Evolutionary conservation across 2,797 vertebrate genomes (phyloP).

Genomic region (Cygnus olor): DNA sequence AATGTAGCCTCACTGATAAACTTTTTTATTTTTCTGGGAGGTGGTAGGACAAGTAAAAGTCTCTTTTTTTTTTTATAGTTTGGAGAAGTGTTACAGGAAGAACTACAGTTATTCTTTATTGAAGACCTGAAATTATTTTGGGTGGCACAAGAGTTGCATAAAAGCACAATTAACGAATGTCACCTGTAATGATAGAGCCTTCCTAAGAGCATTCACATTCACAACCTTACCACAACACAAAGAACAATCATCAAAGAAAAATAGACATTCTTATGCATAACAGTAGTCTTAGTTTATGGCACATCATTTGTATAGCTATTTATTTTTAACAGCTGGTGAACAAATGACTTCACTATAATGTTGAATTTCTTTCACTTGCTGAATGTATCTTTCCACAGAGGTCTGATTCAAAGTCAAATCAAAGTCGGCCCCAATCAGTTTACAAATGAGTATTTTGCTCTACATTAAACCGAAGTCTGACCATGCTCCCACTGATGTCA

Average conservation of each 20-base stretch:
- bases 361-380: constrained; percentile 25
- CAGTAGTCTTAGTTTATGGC: constrained; percentile 34
- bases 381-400: constrained; percentile 9
- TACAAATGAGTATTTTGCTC: not conserved
- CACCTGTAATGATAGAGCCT: not conserved
- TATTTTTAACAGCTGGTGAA: constrained; percentile 60
- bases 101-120: not conserved
- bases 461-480: not conserved
- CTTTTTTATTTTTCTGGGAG: not conserved
- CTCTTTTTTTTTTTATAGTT: not conserved
- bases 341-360: constrained; percentile 14
- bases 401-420: constrained; percentile 27
- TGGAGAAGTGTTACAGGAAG: not conserved
- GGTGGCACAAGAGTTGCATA: not conserved
- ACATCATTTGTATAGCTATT: constrained; percentile 39
- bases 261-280: constrained; percentile 18
- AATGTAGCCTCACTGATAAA: not conserved
- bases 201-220: not conserved
- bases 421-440: not conserved
- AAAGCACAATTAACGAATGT: not conserved
- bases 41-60: not conserved
- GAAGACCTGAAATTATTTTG: not conserved
- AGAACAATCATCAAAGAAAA: not conserved
- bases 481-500: not conserved
- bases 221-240: not conserved